A percentile compares a stretch with the other conserved stretches of the same genome.
phyloP scores from a whole-genome alignment of 2,113 vertebrate genomes.

The Gobio gobio region DNA sequence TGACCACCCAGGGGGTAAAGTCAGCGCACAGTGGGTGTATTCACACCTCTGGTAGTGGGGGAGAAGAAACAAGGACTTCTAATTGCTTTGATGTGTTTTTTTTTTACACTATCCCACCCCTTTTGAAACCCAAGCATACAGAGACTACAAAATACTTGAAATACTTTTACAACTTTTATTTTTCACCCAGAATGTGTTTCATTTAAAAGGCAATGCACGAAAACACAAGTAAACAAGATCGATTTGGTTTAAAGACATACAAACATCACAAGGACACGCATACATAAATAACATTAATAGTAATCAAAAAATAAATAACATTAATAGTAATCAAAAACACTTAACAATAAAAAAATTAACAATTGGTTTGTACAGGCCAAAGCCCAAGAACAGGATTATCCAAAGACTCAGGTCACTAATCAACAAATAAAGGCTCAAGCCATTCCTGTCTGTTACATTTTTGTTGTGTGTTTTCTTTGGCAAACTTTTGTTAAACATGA shows the following conservation, averaged over 20 bases:
- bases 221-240: constrained; percentile 5
- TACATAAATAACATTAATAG: no score
- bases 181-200: not conserved
- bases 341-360: no score
- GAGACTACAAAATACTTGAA: constrained; percentile 2
- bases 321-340: no score
- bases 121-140: not conserved
- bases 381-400: no score
- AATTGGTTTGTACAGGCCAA: no score
- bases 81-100: not conserved
- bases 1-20: no score
- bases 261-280: no score
- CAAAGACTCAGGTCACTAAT: not conserved
- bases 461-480: not conserved
- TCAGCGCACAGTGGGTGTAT: no score
- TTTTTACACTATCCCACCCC: not conserved
- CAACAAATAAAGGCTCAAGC: not conserved
- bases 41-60: no score
- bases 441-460: not conserved
- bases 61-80: not conserved
- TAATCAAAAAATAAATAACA: no score
- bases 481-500: no score
- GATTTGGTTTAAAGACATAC: not conserved
- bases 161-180: not conserved
- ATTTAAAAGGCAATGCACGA: not conserved